phyloP scores from a whole-genome alignment of 2,797 vertebrate species.

The Tapera naevia region DNA sequence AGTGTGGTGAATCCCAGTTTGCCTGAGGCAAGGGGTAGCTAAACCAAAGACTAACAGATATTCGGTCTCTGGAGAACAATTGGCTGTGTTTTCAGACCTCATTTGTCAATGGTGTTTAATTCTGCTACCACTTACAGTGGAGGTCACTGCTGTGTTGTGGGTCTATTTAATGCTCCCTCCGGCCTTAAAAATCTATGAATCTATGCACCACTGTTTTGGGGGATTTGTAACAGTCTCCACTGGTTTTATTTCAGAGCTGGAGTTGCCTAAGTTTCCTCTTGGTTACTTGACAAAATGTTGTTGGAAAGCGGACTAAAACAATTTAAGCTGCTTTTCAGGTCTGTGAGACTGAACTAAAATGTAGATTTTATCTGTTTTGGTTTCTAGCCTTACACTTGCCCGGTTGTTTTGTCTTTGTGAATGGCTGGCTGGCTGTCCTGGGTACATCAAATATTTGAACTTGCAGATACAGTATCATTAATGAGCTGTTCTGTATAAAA shows the following conservation, averaged over 20 bases:
- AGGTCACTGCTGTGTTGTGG: slow-evolving; percentile 12
- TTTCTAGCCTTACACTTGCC: neutral
- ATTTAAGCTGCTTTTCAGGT: neutral
- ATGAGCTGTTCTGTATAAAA: neutral
- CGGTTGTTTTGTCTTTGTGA: neutral
- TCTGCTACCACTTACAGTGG: slow-evolving; percentile 15
- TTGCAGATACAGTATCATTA: neutral
- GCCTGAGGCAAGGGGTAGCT: slow-evolving; percentile 36
- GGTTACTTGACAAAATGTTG: neutral
- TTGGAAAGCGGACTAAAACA: slow-evolving; percentile 8
- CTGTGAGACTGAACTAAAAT: neutral
- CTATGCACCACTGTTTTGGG: slow-evolving; percentile 7
- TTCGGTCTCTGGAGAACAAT: slow-evolving; percentile 27
- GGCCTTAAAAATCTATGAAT: slow-evolving; percentile 56
- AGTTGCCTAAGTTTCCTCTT: neutral
- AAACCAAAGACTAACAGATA: slow-evolving; percentile 36
- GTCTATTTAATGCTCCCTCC: slow-evolving; percentile 36
- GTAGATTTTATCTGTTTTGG: neutral
- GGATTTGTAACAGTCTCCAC: neutral
- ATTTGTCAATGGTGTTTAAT: slow-evolving; percentile 66
- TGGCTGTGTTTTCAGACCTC: slow-evolving; percentile 62
- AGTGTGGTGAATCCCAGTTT: slow-evolving; percentile 40
- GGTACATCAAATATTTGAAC: neutral
- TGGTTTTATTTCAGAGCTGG: slow-evolving; percentile 1
- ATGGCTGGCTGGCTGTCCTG: neutral